A percentile compares a stretch with the other conserved stretches of the same genome.
Conservation (phyloP, 2,797 vertebrate species). For the Melanotaenia parkinsoni region DNA sequence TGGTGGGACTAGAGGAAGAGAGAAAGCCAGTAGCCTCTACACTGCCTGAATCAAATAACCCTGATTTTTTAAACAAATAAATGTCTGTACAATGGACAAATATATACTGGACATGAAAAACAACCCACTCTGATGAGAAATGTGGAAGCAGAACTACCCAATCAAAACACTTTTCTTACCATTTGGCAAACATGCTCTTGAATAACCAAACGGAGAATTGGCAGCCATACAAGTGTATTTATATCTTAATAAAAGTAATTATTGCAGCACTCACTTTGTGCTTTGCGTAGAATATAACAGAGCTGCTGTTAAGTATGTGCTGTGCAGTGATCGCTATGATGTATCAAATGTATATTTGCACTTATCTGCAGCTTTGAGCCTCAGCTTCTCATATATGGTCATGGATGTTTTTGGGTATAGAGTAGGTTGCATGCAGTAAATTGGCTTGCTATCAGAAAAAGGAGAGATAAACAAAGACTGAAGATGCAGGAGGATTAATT, state of each 20-base stretch:
- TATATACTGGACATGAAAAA: conserved; percentile 39
- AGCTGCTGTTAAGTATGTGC: conserved; percentile 52
- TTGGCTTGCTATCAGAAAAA: conserved; percentile 40
- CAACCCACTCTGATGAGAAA: conserved; percentile 42
- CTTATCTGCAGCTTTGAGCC: conserved; percentile 56
- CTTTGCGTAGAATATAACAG: conserved; percentile 59
- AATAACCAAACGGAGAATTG: conserved; percentile 51
- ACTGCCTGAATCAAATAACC: conserved; percentile 65
- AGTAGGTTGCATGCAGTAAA: conserved; percentile 69
- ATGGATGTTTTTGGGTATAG: conserved; percentile 56
- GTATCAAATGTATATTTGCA: conserved; percentile 32
- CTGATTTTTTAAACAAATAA: conserved; percentile 51
- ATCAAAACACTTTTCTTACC: conserved; percentile 60
- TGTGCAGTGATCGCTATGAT: conserved; percentile 41
- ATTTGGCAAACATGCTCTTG: conserved; percentile 56
- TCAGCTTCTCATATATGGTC: conserved; percentile 52
- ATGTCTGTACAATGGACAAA: conserved; percentile 47
- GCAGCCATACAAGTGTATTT: conserved; percentile 46
- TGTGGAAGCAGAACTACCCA: conserved; percentile 60
- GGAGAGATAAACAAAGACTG: conserved; percentile 50
- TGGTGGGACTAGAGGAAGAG: conserved; percentile 47
- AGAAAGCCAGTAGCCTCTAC: conserved; percentile 68
- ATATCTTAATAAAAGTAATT: conserved; percentile 45
- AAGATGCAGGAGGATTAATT: conserved; percentile 53
- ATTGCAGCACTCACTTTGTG: conserved; percentile 70